These are phyloP conservation scores for Zoanthus gigantus DNA, from an alignment of 92 coral and sea anemone genomes.

Conservation along the genomic window DNA sequence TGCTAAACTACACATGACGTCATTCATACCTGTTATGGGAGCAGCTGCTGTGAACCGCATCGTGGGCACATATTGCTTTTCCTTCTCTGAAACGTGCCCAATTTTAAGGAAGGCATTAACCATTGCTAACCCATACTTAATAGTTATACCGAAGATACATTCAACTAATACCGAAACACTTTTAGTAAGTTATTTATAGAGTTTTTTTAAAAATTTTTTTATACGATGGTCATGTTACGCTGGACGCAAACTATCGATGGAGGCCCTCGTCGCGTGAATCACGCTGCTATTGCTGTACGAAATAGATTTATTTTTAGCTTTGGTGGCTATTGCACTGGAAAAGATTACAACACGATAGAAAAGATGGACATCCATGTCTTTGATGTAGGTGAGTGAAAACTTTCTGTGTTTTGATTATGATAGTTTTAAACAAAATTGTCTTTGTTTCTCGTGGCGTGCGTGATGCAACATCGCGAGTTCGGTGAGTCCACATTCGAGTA, in stretches of 20 bases:
- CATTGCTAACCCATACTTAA: background rate
- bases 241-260: slow-evolving; percentile 94
- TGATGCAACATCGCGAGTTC: background rate
- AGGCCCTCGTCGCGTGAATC: slow-evolving; percentile 96
- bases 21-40: background rate
- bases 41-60: background rate
- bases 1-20: background rate
- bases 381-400: slow-evolving; percentile 77
- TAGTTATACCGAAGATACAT: background rate
- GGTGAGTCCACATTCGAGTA: too few species aligned
- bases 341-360: slow-evolving; percentile 81
- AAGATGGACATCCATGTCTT: slow-evolving; percentile 95
- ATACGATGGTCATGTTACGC: slow-evolving; percentile 49
- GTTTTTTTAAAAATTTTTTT: background rate
- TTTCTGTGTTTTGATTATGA: background rate
- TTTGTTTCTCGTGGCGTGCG: background rate
- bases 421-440: background rate
- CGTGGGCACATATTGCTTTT: background rate
- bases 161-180: background rate
- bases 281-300: slow-evolving; percentile 89
- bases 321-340: slow-evolving; percentile 98
- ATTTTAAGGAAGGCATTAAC: background rate
- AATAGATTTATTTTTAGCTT: slow-evolving; percentile 91
- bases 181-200: background rate
- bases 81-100: background rate